These are phyloP conservation scores for Drosophila nasuta DNA, from an alignment of 1,140 invertebrate species.

Conservation along the genomic window DNA sequence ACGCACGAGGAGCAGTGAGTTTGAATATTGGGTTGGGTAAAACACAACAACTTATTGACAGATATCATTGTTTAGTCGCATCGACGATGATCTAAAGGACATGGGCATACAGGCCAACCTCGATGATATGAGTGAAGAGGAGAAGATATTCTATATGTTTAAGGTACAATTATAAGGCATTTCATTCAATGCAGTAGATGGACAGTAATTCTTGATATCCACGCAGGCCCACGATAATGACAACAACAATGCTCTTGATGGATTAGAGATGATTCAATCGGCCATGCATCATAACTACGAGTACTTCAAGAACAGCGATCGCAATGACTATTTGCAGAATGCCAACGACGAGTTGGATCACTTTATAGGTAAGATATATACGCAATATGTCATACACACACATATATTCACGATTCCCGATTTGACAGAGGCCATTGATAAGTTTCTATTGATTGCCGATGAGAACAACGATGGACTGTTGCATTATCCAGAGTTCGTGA, in stretches of 20 bases:
- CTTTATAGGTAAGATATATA: conserved; percentile 69
- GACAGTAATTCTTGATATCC: no score
- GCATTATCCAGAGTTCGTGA: conserved; percentile 91
- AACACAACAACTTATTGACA: conserved; percentile 9
- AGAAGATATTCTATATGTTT: conserved; percentile 88
- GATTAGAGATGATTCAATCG: conserved; percentile 90
- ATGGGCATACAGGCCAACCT: conserved; percentile 73
- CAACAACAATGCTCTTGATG: conserved; percentile 91
- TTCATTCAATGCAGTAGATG: not conserved
- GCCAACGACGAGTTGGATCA: conserved; percentile 78
- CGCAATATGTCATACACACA: not conserved
- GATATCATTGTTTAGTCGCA: conserved; percentile 52
- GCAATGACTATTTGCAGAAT: conserved; percentile 70
- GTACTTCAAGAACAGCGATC: conserved; percentile 69
- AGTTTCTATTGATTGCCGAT: conserved; percentile 91
- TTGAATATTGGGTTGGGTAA: not conserved
- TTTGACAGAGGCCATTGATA: conserved; percentile 90
- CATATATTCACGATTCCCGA: not conserved
- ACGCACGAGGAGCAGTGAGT: conserved; percentile 89
- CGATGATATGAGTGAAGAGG: conserved; percentile 88
- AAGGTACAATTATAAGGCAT: conserved; percentile 85
- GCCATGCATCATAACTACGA: conserved; percentile 86
- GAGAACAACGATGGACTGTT: conserved; percentile 91
- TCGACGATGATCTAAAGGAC: conserved; percentile 76
- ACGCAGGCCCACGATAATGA: conserved; percentile 87